phyloP scores from a whole-genome alignment of 2,113 vertebrate species.

The Seriola quinqueradiata region DNA sequence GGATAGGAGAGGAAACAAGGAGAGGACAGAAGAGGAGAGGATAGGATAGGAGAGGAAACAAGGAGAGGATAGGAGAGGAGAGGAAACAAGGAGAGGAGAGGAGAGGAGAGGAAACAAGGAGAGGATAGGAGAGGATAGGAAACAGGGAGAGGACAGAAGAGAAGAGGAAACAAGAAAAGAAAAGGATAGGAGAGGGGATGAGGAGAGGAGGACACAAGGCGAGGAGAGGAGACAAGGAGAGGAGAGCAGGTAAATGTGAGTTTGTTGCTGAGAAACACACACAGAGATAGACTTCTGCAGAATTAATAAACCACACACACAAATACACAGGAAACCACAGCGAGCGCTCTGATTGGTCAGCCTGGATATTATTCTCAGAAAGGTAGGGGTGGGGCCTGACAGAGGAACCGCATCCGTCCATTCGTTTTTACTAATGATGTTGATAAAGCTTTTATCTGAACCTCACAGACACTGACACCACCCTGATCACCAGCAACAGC shows the following conservation, averaged over 20 bases:
- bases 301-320: conserved; percentile 41
- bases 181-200: no score
- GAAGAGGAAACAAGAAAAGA: no score
- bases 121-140: no score
- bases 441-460: conserved; percentile 55
- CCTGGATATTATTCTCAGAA: conserved; percentile 40
- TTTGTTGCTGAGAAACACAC: conserved; percentile 13
- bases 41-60: no score
- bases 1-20: no score
- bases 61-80: no score
- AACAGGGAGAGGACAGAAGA: no score
- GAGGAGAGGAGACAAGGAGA: background rate
- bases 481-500: background rate
- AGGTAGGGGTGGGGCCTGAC: conserved; percentile 2
- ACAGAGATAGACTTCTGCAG: conserved; percentile 45
- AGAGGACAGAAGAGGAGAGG: no score
- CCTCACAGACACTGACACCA: background rate
- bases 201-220: no score
- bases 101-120: no score
- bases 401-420: background rate
- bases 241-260: background rate
- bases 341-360: conserved; percentile 33
- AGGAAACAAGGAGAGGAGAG: no score
- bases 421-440: background rate
- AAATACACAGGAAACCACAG: conserved; percentile 35